phyloP scores from a whole-genome alignment of 2,888 invertebrate species.

The Lymantria monacha region DNA sequence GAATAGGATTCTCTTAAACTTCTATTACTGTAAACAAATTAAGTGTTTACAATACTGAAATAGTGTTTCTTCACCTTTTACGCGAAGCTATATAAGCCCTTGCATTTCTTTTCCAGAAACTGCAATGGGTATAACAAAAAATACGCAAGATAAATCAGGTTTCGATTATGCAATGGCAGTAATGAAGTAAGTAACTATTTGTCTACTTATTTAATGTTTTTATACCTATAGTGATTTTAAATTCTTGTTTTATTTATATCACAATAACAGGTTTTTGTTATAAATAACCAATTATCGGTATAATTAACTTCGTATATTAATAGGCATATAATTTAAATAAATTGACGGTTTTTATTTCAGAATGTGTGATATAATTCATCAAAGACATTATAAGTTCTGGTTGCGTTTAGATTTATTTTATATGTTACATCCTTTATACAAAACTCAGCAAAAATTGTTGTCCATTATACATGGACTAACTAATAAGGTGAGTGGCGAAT shows the following conservation, averaged over 20 bases:
- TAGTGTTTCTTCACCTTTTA: too few species aligned
- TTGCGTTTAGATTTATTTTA: slow-evolving; percentile 87
- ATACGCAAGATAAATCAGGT: slow-evolving; percentile 86
- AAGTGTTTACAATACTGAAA: too few species aligned
- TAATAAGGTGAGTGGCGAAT: slow-evolving; percentile 79
- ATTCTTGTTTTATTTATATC: too few species aligned
- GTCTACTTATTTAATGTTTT: not conserved
- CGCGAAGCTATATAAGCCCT: too few species aligned
- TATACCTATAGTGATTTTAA: too few species aligned
- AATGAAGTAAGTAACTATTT: slow-evolving; percentile 81
- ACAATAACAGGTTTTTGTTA: too few species aligned
- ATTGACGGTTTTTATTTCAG: slow-evolving; percentile 37
- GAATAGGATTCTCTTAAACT: too few species aligned
- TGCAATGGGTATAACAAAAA: slow-evolving; percentile 91
- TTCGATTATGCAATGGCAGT: slow-evolving; percentile 92
- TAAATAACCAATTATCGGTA: too few species aligned
- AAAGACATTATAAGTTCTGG: slow-evolving; percentile 89
- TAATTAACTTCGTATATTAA: too few species aligned
- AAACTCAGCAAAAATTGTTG: slow-evolving; percentile 86
- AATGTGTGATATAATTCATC: slow-evolving; percentile 91
- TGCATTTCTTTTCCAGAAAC: slow-evolving; percentile 81
- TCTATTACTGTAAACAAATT: too few species aligned
- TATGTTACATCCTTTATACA: slow-evolving; percentile 85
- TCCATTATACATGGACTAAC: slow-evolving; percentile 89
- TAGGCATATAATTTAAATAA: too few species aligned